Evolutionary conservation across 2,797 vertebrate species (phyloP).

Genomic region (Astyanax mexicanus): DNA sequence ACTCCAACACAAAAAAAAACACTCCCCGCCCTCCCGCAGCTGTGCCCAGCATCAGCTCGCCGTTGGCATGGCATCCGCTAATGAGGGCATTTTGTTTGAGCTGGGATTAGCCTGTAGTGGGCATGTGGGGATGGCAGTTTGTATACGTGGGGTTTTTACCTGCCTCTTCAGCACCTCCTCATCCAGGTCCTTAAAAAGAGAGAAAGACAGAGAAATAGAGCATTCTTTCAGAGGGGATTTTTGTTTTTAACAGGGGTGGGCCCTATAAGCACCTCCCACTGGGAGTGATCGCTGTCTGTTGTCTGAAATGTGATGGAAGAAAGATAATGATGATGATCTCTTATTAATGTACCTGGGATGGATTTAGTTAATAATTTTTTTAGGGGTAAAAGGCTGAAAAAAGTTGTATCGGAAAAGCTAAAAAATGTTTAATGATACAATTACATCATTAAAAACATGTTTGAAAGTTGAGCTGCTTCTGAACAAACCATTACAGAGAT

Average conservation of each 20-base stretch:
- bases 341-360: too few species aligned
- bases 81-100: conserved; percentile 63
- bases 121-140: conserved; percentile 67
- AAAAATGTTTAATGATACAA: too few species aligned
- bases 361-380: too few species aligned
- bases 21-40: neutral
- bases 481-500: too few species aligned
- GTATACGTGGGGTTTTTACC: conserved; percentile 58
- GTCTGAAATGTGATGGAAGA: neutral
- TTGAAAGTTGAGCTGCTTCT: too few species aligned
- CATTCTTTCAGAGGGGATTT: conserved; percentile 42
- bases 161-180: conserved; percentile 30
- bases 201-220: conserved; percentile 43
- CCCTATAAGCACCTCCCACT: conserved; percentile 1
- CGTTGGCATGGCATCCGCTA: conserved; percentile 66
- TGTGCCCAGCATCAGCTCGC: conserved; percentile 44
- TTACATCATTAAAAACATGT: too few species aligned
- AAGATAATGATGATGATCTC: too few species aligned
- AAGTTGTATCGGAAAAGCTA: too few species aligned
- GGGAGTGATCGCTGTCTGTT: conserved; percentile 14
- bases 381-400: too few species aligned
- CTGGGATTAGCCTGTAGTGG: conserved; percentile 59
- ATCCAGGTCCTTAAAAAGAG: conserved; percentile 37
- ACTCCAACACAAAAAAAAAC: too few species aligned
- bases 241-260: conserved; percentile 10